Evolutionary conservation across 2,888 invertebrate species (phyloP), one percentile per base, ranked within the genome.

Genomic region (Drosophila longiperda): DNA sequence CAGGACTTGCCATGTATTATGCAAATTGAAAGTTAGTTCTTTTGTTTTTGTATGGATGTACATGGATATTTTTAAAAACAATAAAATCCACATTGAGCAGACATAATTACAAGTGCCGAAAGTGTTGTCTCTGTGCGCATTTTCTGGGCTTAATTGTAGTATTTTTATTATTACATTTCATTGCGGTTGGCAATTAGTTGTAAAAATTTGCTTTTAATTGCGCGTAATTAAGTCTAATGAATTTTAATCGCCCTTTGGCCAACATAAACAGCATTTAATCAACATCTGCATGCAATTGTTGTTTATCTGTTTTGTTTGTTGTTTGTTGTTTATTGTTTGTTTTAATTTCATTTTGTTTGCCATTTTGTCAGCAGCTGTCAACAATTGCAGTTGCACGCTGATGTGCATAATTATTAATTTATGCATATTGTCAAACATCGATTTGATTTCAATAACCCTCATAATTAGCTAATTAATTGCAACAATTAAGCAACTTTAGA

Each of bases 171-270:
- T 40, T 50, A 12, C 32, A 50, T 54, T 60, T 38, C 52, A 32
- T 17, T 57, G 29, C 64, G 75, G 57, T 36, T 71, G 68, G 62
- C 73, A 89, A 89, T 87, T 87, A 80, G 86, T 73, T 75, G 81
- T 85, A 75, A 81, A 87, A 87, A 89, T 89, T 70, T 81, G 76
- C 73, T 70, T 78, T 87, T 85, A 89, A 87, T 87, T 87, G 75
- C 62, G 74, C 49, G 71, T 83, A 87, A 89, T 87, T 83, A 87
- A 78, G 64, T 82, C 83, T 76, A 84, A 87, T 84, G 82, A 82
- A 82, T 87, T 76, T 81, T 61, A 87, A 86, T 87, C 89, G 80
- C 80, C 32, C 64, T 58, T 67, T 34, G 38, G 48, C 50, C 63
- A 40, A 68, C 66, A 65, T 50, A 69, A 80, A 71, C 66, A 71